Base-by-base conservation (phyloP, 2,113 vertebrate genomes). In the Solea senegalensis region DNA sequence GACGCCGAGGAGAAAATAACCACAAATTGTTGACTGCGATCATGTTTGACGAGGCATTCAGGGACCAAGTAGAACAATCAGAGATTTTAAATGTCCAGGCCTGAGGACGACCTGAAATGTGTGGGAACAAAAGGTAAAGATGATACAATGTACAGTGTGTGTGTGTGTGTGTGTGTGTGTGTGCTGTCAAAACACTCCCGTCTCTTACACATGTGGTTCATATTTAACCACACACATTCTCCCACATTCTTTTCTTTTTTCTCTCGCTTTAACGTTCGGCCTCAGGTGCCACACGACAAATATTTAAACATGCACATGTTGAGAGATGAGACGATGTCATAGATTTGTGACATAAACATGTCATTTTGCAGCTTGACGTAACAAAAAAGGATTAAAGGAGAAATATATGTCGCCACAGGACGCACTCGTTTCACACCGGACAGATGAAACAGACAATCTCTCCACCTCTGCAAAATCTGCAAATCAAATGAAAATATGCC, bases 121-220 rank as follows among this genome's bases (percentile, higher is more conserved):
- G 52, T 77, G 62, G 44, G 57, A 62, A 71, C 44, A 62, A 81
- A 85, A 78, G 88, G 87, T 34, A 45, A 56, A 59, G 69, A 80
- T 45, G 66, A 58, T 63, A 21, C 40, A 50, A 21, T 41, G 62
- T 44, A 71, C 54, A 28, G 26, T 73, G 56, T 68, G 49, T 68
- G 65, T 72, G n/a, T 69, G 51, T 69, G 62, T 61, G 51, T 61
- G 73, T 71, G 70, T 64, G 56, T 55, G 41, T 48, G 49, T 14
- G 65, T 7, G 54, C 86, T 86, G 85, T 82, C 85, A 89, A 76
- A 86, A 86, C 86, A 73, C 79, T 88, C 80, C 34, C 79, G 65
- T 67, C 67, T 76, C 69, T 78, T 70, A 73, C 84, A 89, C 89
- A 92, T 89, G 84, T 92, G 89, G 86, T 92, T 90, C 87, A 65